Evolutionary conservation across 2,797 vertebrate genomes (phyloP), one percentile per base, ranked within the genome.

Genomic region (Enteromius trimaculatus): DNA sequence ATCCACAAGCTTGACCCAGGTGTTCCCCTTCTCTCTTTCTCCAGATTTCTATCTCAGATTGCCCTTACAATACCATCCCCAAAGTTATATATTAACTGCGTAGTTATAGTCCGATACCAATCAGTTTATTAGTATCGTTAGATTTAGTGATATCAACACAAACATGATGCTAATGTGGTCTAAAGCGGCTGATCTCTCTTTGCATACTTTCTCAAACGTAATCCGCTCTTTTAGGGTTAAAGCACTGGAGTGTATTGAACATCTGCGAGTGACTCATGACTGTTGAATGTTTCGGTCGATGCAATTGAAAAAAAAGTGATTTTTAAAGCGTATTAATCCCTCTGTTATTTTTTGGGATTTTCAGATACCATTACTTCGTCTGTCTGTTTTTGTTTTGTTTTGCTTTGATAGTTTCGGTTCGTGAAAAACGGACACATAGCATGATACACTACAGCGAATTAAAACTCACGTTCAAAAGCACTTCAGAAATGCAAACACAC

Each of bases 171-270:
- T 55, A 37, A 55, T 31, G 19, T 55, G 71, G 11, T 42, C 34
- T 39, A 26, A 44, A 23, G 2, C 17, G 39, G 16, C 37, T 19
- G 21, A 62, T 44, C 55, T 58, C 19, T 89, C 92, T 92, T 92
- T 91, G 88, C 89, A 94, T 94, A 89, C 95, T 31, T 92, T 91
- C 92, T 93, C 88, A 91, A 95, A 94, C 96, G 19, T 95, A 95
- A 95, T 95, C 93, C 93, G 88, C 10, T 74, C 47, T 53, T 75
- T 21, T 75, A 55, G 71, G 49, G 47, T 81, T 77, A 88, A 87
- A 92, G 86, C 88, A 92, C 94, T 44, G 29, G 6, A 53, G 34
- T 42, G n/a, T 76, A 76, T 51, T 53, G 47, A 75, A 75, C 70
- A 75, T 75, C 60, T 66, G 58, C 14, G 17, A 55, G 47, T 66